Evolutionary conservation across 2,888 invertebrate genomes (phyloP).

Genomic region (Cactoblastis cactorum): DNA sequence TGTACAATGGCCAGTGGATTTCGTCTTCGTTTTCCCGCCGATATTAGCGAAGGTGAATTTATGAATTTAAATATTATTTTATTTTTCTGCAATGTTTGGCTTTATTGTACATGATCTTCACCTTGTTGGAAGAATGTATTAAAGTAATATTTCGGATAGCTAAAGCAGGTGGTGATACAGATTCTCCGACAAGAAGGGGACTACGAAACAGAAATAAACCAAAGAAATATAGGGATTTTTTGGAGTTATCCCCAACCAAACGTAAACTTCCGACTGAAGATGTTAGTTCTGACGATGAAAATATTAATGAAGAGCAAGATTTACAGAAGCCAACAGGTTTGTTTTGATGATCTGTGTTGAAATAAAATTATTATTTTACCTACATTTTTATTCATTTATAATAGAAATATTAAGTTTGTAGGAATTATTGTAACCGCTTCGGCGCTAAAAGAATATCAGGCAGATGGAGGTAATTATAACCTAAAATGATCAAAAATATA

Average conservation of each 20-base stretch:
- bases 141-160: not conserved
- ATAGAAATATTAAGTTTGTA: too few relatives aligned
- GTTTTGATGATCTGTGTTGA: not conserved
- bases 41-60: not conserved
- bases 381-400: too few relatives aligned
- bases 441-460: too few relatives aligned
- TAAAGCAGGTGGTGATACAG: not conserved
- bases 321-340: constrained; percentile 56
- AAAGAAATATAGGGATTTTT: constrained; percentile 58
- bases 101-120: too few relatives aligned
- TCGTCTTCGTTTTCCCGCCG: constrained; percentile 12
- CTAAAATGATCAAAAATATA: too few relatives aligned
- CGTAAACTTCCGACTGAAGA: constrained; percentile 28
- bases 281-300: constrained; percentile 44
- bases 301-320: constrained; percentile 25
- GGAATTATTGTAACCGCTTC: too few relatives aligned
- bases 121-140: too few relatives aligned
- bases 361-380: too few relatives aligned
- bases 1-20: not conserved
- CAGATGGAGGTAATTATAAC: too few relatives aligned
- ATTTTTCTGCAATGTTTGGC: too few relatives aligned
- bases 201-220: constrained; percentile 53
- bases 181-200: constrained; percentile 45
- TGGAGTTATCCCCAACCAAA: constrained; percentile 47
- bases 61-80: not conserved